A percentile compares a stretch with the other conserved stretches of the same genome.
These are phyloP conservation scores for Syrmaticus mikado DNA, from an alignment of 2,113 vertebrate genomes.

Conservation along the genomic window DNA sequence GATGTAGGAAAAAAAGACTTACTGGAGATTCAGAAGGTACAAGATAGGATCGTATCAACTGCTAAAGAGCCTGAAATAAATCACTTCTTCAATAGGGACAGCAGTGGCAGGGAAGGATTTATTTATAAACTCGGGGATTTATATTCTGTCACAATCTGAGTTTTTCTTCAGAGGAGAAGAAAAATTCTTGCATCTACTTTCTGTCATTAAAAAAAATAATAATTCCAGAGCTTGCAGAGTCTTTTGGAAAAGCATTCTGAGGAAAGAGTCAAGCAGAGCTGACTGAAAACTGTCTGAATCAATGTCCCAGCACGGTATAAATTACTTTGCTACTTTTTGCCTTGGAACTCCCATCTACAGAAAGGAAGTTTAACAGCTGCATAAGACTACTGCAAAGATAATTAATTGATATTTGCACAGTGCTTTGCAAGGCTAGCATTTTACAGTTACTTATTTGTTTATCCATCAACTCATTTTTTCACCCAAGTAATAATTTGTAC, in stretches of 20 bases:
- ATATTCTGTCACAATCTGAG: not conserved
- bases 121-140: not conserved
- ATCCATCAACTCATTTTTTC: conserved; percentile 1
- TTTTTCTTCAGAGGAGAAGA: not conserved
- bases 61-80: not conserved
- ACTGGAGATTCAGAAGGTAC: not conserved
- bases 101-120: not conserved
- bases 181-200: not conserved
- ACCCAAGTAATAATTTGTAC: not conserved
- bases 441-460: conserved; percentile 50
- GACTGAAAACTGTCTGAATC: not conserved
- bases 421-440: conserved; percentile 6
- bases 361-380: conserved; percentile 10
- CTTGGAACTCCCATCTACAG: not conserved
- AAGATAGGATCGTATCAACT: not conserved
- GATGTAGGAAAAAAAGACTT: not conserved
- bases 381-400: not conserved
- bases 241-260: not conserved
- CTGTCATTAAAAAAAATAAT: not conserved
- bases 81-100: not conserved
- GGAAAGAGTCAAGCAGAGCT: not conserved
- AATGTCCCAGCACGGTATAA: not conserved
- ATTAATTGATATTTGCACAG: conserved; percentile 53
- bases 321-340: not conserved
- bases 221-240: not conserved